Base-by-base conservation (phyloP, 1,140 invertebrate genomes). In the Saccostrea cuccullata region DNA sequence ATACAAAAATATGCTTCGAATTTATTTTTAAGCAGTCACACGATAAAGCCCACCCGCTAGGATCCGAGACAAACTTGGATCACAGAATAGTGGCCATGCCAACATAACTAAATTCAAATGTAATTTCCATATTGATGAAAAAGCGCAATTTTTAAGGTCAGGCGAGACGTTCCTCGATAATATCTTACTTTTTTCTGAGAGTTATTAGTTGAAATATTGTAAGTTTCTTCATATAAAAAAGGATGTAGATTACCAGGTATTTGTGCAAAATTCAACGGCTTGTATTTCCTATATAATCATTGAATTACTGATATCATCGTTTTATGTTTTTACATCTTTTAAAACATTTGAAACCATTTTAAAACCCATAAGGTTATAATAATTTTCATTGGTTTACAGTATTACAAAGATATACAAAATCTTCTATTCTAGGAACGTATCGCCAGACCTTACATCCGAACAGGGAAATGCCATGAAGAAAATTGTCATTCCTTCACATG, bases 31-130 rank as follows among this genome's bases (percentile, higher is more conserved):
- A 77, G 12, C 70, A 77, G 70, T 30, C 70, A 77, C 26, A 77
- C 30, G 70, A 77, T 77, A 77, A 77, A 77, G 70, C 11, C 70
- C 70, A 77, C 70, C 70, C 70, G 70, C 70, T 77, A 77, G 70
- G 70, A 77, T 77, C 26, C 67, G 70, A 36, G 70, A 26, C 70
- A 77, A 77, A 77, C 70, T 77, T 77, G 26, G 70, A 77, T 77
- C 26, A 36, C 70, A 5, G 26, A 15, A 36, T n/a, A 23, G 60
- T 11, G 26, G 13, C 70, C 23, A 77, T 17, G 70, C 23, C 20
- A 23, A 73, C 67, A 36, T 15, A 77, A 30, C 23, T 77, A 77
- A 15, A 77, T 77, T 77, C 26, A 77, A 30, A 11, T 77, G 70
- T 77, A 30, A 77, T 77, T 77, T 77, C 26, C 9, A 77, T 30